Evolutionary conservation across 2,113 vertebrate species (phyloP).

Genomic region (Ornithorhynchus anatinus): DNA sequence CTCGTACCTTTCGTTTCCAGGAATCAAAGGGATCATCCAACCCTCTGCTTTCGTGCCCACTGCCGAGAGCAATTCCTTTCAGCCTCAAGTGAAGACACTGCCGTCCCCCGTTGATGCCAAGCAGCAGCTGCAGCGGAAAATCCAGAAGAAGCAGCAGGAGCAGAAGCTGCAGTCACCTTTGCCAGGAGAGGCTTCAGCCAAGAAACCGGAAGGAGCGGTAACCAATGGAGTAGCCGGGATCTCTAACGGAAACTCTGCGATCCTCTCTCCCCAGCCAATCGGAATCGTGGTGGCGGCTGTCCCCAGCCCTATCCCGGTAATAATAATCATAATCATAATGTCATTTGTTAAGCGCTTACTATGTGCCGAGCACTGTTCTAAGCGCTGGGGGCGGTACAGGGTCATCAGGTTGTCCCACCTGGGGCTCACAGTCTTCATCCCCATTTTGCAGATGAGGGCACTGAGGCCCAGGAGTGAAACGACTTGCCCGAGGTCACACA

Average conservation of each 20-base stretch:
- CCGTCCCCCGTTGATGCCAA: conserved; percentile 93
- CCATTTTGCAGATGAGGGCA: no score
- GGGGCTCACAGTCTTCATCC: no score
- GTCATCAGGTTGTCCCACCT: no score
- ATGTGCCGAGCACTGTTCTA: no score
- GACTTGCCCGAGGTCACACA: no score
- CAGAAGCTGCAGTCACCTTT: conserved; percentile 93
- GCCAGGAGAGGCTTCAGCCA: conserved; percentile 82
- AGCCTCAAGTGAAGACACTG: conserved; percentile 89
- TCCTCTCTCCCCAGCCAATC: conserved; percentile 90
- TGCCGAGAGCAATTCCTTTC: conserved; percentile 90
- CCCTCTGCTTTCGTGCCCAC: conserved; percentile 90
- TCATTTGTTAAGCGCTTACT: no score
- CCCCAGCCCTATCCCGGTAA: conserved; percentile 93
- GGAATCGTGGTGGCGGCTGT: conserved; percentile 94
- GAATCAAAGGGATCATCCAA: conserved; percentile 82
- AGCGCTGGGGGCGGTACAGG: no score
- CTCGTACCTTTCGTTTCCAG: conserved; percentile 66
- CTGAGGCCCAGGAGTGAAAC: no score
- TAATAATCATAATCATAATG: no score
- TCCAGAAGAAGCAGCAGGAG: conserved; percentile 98
- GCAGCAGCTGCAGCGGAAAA: conserved; percentile 97
- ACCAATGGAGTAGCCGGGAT: conserved; percentile 76
- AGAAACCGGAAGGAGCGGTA: conserved; percentile 75
- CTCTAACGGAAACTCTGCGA: conserved; percentile 85